Conservation (phyloP, 2,797 vertebrate genomes). For the Fistularia tabacaria region DNA sequence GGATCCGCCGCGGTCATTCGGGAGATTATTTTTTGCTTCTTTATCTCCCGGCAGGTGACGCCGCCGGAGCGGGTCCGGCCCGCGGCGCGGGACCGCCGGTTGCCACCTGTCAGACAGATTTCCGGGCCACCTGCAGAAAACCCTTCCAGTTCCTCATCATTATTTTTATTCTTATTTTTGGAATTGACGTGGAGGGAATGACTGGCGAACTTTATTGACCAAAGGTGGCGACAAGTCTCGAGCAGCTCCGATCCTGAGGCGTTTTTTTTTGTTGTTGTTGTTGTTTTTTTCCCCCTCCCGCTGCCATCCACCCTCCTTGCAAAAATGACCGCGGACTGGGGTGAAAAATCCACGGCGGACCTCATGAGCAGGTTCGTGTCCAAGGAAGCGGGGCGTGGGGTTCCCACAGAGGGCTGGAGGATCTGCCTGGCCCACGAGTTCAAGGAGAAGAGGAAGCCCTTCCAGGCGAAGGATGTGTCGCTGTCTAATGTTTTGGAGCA, state of each 20-base stretch:
- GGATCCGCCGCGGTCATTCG: too few species aligned
- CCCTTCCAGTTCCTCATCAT: too few species aligned
- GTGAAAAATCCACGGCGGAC: constrained; percentile 63
- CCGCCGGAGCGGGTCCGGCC: too few species aligned
- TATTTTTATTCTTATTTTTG: too few species aligned
- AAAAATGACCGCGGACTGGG: constrained; percentile 63
- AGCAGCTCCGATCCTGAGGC: too few species aligned
- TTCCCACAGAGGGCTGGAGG: constrained; percentile 87
- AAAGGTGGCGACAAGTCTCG: neutral
- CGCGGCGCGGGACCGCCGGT: too few species aligned
- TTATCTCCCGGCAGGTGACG: too few species aligned
- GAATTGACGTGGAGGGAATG: neutral
- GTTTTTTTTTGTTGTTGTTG: too few species aligned
- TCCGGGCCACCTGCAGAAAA: too few species aligned
- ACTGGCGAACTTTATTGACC: neutral
- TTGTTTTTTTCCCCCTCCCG: too few species aligned
- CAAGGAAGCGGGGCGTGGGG: constrained; percentile 73
- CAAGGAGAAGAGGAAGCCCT: constrained; percentile 89
- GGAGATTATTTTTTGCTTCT: too few species aligned
- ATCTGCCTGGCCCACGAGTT: constrained; percentile 92
- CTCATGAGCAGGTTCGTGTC: constrained; percentile 86
- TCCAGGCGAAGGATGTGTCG: constrained; percentile 83
- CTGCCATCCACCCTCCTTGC: neutral
- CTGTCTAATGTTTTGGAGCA: constrained; percentile 79
- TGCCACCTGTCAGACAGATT: too few species aligned